phyloP scores from a whole-genome alignment of 1,140 invertebrate genomes.

The Drosophila varians region DNA sequence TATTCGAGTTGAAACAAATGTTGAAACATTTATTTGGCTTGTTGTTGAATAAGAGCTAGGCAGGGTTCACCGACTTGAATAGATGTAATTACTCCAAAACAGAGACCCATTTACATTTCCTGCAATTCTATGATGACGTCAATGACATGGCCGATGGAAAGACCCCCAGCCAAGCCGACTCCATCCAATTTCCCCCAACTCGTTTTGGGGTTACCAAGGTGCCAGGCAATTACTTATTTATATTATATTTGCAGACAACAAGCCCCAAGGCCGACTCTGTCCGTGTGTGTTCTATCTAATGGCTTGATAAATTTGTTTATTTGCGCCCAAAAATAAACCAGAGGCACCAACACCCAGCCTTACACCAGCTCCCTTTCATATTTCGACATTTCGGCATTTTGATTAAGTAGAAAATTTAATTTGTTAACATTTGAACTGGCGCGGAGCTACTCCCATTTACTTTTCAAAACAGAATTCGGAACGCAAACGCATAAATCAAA shows the following conservation, averaged over 20 bases:
- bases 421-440: constrained; percentile 66
- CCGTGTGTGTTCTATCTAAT: constrained; percentile 58
- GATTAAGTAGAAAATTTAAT: constrained; percentile 78
- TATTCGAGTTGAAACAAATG: constrained; percentile 6
- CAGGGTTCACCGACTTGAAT: neutral
- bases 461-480: constrained; percentile 41
- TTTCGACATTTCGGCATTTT: constrained; percentile 61
- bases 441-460: constrained; percentile 29
- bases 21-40: neutral
- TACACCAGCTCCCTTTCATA: constrained; percentile 65
- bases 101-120: neutral
- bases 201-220: constrained; percentile 37
- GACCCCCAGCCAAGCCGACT: neutral
- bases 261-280: constrained; percentile 58
- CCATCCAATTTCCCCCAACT: constrained; percentile 9
- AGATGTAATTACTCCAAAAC: neutral
- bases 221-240: constrained; percentile 57
- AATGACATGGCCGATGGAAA: neutral
- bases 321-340: constrained; percentile 67
- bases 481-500: constrained; percentile 66
- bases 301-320: constrained; percentile 75
- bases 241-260: constrained; percentile 38
- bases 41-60: neutral
- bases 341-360: constrained; percentile 16
- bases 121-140: neutral